These are phyloP conservation scores for Pedionomus torquatus DNA, from an alignment of 2,113 vertebrate species.

Conservation along the genomic window DNA sequence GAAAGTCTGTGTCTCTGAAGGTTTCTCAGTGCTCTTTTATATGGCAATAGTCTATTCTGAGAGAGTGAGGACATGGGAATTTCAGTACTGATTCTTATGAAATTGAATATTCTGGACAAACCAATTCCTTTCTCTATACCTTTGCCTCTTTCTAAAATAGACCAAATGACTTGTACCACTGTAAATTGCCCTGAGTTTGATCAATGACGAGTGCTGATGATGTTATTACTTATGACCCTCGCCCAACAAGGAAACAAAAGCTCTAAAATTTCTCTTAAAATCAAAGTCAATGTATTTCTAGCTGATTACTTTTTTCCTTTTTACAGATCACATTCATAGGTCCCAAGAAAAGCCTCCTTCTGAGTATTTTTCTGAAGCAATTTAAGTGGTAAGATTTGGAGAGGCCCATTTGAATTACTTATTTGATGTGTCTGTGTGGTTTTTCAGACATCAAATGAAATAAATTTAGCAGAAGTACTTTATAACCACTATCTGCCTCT, in stretches of 20 bases:
- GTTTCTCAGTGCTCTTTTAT: too few relatives aligned
- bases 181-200: not conserved
- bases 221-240: not conserved
- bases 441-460: not conserved
- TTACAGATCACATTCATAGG: slow-evolving; percentile 88
- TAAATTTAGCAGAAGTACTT: not conserved
- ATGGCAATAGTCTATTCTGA: not conserved
- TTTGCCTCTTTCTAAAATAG: not conserved
- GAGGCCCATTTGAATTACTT: not conserved
- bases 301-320: not conserved
- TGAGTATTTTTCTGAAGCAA: slow-evolving; percentile 94
- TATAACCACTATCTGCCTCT: not conserved
- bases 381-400: slow-evolving; percentile 87
- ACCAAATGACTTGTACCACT: not conserved
- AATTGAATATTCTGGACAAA: not conserved
- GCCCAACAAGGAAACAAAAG: not conserved
- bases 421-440: not conserved
- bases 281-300: not conserved
- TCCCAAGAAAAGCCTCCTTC: slow-evolving; percentile 88
- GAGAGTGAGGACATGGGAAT: not conserved
- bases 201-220: not conserved
- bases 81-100: not conserved
- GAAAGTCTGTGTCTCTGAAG: too few relatives aligned
- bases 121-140: not conserved
- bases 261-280: not conserved